Base-by-base conservation (phyloP, 2,888 invertebrate genomes). In the Drosophila anomelani region DNA sequence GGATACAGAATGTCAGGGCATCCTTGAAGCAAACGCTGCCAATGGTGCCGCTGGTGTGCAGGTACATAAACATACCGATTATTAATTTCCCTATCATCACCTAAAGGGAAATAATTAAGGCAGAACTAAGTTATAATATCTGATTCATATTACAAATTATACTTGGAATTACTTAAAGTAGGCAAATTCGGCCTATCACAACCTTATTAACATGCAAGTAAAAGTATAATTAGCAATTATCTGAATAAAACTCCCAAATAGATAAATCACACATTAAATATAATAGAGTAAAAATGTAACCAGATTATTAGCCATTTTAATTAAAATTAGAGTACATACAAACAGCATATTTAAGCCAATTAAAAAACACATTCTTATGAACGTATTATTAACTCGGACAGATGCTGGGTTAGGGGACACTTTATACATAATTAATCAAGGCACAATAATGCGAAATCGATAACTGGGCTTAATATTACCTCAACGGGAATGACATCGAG, bases 31-130 rank as follows among this genome's bases (percentile, higher is more conserved):
- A 97, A 93, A 93, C 96, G 60, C 93, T 95, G 81, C 94, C 95
- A 26, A 93, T 97, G 89, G 92, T 97, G 88, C 95, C 96, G 7
- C 91, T 97, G 55, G 94, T 95, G 60, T 93, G 95, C 85, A 95
- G 97, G 97, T 97, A 32, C 9, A 12, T 15, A 26, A 6, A 17
- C 10, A 55, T 34, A n/a, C 9, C 9, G 20, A 23, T n/a, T 15
- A 29, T 12, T 9, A 17, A 23, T 10, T 8, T 20, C 5, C 12
- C 4, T 32, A 49, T 9, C 23, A 26, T 23, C 23, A 23, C 8
- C 10, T 8, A 20, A 6, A 0, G 5, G 1, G 6, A 12, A 4
- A 29, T 5, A n/a, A 29, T 5, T 29, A 1, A 10, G 29, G 0
- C 47, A 13, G 13, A 34, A 13, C 7, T 12, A 7, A 12, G 32